Conservation (phyloP, 2,888 invertebrate genomes). For the Itoplectis maculator region DNA sequence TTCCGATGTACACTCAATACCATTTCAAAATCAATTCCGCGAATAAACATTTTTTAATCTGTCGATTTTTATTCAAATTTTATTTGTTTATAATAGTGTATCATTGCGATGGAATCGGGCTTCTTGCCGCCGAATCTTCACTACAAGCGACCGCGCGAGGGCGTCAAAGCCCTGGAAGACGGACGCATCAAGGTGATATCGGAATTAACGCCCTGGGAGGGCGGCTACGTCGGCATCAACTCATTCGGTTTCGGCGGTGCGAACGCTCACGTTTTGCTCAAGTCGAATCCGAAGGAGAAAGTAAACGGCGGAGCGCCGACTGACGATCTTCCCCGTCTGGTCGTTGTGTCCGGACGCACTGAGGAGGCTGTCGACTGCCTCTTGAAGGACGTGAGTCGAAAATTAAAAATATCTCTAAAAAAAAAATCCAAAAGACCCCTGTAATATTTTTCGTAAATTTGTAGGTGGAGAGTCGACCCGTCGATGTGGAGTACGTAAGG, state of each 20-base stretch:
- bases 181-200: constrained; percentile 90
- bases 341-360: constrained; percentile 92
- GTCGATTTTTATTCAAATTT: neutral
- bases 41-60: too few relatives aligned
- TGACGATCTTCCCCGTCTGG: constrained; percentile 90
- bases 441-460: constrained; percentile 3
- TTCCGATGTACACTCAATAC: neutral
- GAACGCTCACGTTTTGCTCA: constrained; percentile 90
- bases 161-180: constrained; percentile 87
- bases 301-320: constrained; percentile 87
- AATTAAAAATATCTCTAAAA: neutral
- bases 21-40: neutral
- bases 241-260: constrained; percentile 98
- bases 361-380: constrained; percentile 90
- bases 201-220: constrained; percentile 89
- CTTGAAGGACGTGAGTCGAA: constrained; percentile 86
- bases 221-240: constrained; percentile 92
- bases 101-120: constrained; percentile 93
- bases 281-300: constrained; percentile 87
- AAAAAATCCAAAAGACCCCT: neutral
- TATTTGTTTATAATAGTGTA: neutral
- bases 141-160: constrained; percentile 88
- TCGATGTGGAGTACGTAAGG: constrained; percentile 65
- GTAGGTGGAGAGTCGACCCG: constrained; percentile 66
- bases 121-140: constrained; percentile 95